Conservation (phyloP, 2,888 invertebrate genomes). For the Ashinkailepas kermadecensis region DNA sequence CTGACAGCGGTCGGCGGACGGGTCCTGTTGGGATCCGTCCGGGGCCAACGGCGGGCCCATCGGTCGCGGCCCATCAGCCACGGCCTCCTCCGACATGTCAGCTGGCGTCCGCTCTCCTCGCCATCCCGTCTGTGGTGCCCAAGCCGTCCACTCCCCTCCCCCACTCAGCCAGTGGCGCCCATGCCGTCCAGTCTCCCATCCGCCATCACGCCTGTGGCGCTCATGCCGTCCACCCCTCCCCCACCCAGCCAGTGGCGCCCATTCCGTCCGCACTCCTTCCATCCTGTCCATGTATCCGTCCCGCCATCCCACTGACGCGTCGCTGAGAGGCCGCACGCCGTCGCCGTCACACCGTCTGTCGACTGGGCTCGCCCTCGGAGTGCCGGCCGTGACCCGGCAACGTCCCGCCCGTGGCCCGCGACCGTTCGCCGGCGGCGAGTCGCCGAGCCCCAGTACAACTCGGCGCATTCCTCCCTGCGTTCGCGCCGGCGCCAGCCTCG, state of each 20-base stretch:
- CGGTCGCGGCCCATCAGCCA: background rate
- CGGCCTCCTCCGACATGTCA: too few species aligned
- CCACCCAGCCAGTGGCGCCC: too few species aligned
- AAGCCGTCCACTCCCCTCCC: too few species aligned
- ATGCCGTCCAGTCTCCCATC: too few species aligned
- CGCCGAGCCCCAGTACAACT: background rate
- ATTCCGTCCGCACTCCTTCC: too few species aligned
- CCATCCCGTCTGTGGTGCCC: too few species aligned
- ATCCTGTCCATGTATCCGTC: background rate
- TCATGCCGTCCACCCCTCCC: too few species aligned
- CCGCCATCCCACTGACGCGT: background rate
- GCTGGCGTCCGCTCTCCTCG: too few species aligned
- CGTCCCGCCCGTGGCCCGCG: background rate
- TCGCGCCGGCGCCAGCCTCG: background rate
- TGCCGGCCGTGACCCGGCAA: background rate
- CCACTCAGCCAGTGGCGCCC: too few species aligned
- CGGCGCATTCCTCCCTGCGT: background rate
- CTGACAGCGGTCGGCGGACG: background rate
- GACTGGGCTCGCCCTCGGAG: background rate
- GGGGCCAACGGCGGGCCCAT: background rate
- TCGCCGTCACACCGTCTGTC: background rate
- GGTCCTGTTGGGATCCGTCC: background rate
- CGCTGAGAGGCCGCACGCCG: background rate
- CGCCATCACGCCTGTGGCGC: too few species aligned
- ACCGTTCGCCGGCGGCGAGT: background rate